These are phyloP conservation scores for Astyanax mexicanus DNA, from an alignment of 2,797 vertebrate genomes.

Conservation along the genomic window DNA sequence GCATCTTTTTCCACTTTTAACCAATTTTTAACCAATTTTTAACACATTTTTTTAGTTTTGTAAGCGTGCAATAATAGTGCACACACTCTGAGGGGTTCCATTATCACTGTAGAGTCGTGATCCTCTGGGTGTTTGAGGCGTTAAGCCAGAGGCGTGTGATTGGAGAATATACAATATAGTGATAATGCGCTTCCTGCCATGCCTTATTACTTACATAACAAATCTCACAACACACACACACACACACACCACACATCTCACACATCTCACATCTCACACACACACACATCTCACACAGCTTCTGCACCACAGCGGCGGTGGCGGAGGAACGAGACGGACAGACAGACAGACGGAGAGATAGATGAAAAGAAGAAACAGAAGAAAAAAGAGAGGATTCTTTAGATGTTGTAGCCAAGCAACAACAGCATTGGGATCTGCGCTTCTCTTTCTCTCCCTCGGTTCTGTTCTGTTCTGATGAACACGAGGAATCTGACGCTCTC, in stretches of 20 bases:
- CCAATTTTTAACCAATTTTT: neutral
- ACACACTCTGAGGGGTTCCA: neutral
- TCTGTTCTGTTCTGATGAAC: constrained; percentile 5
- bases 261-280: too few species aligned
- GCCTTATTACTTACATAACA: neutral
- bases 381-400: constrained; percentile 53
- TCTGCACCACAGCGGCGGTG: too few species aligned
- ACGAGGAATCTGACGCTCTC: constrained; percentile 16
- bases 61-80: neutral
- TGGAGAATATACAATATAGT: too few species aligned
- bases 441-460: constrained; percentile 56
- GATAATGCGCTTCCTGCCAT: neutral
- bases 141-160: neutral
- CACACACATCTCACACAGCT: too few species aligned
- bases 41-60: neutral
- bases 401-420: constrained; percentile 80
- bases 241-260: too few species aligned
- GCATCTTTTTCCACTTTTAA: neutral
- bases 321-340: constrained; percentile 2
- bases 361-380: neutral
- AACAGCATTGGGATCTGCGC: constrained; percentile 71
- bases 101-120: neutral
- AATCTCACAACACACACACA: neutral
- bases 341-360: neutral
- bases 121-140: neutral